Percentiles rank a stretch among this genome's conserved stretches.
phyloP scores from a whole-genome alignment of 1,140 invertebrate genomes.

The Calosoma granatense region DNA sequence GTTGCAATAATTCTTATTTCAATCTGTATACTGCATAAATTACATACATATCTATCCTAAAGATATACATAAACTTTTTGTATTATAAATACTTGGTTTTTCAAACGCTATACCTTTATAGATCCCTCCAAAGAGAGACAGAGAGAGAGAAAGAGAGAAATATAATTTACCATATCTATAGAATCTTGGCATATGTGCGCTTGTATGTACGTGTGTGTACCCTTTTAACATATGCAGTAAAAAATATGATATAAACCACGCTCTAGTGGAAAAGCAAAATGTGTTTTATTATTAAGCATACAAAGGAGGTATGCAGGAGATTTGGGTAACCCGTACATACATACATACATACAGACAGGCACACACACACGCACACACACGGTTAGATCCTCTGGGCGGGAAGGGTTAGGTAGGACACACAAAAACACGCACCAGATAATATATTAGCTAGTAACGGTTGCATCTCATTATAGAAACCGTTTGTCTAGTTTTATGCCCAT shows the following conservation, averaged over 20 bases:
- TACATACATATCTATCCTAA: slow-evolving; percentile 10
- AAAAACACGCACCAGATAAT: slow-evolving; percentile 1
- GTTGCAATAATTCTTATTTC: too few relatives aligned
- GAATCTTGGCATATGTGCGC: slow-evolving; percentile 18
- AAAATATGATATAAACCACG: slow-evolving; percentile 30
- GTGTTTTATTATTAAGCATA: slow-evolving; percentile 28
- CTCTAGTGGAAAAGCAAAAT: slow-evolving; percentile 32
- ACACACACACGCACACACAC: too few relatives aligned
- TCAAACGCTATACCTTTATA: slow-evolving; percentile 11
- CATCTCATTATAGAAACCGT: slow-evolving; percentile 1
- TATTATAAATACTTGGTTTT: too few relatives aligned
- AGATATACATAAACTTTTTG: background rate
- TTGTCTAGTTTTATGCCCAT: background rate
- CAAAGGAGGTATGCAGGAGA: slow-evolving; percentile 27
- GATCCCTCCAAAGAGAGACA: too few relatives aligned
- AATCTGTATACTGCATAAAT: slow-evolving; percentile 24
- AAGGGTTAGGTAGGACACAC: background rate
- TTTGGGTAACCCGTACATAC: too few relatives aligned
- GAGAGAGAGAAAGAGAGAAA: slow-evolving; percentile 19
- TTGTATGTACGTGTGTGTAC: slow-evolving; percentile 10
- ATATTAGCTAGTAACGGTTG: background rate
- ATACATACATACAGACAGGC: too few relatives aligned
- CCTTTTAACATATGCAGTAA: slow-evolving; percentile 23
- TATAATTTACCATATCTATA: slow-evolving; percentile 23
- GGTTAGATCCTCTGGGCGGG: background rate